Evolutionary conservation across 2,888 invertebrate species (phyloP).

Genomic region (Chrysomela aeneicollis): DNA sequence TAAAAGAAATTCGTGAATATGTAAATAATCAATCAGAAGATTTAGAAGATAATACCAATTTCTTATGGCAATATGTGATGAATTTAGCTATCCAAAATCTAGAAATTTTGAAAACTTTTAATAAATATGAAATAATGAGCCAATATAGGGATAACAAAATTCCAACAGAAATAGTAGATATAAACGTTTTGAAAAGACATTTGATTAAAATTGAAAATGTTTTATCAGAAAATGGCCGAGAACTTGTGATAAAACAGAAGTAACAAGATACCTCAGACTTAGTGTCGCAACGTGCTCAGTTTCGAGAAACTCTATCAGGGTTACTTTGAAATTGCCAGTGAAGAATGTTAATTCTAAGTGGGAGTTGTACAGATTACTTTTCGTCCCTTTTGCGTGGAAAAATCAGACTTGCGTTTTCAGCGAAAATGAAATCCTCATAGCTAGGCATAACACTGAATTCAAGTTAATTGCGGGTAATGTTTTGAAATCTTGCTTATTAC

Average conservation of each 20-base stretch:
- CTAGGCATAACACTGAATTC: not conserved
- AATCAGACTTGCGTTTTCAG: too few species aligned
- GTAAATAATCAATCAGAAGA: not conserved
- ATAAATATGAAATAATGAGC: too few species aligned
- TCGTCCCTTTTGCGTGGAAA: too few species aligned
- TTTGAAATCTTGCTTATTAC: slow-evolving; percentile 2
- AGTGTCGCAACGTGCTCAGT: not conserved
- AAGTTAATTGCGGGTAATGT: not conserved
- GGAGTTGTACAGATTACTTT: not conserved
- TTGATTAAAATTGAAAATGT: not conserved
- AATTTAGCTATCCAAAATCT: too few species aligned
- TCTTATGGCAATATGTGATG: too few species aligned
- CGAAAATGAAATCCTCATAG: not conserved
- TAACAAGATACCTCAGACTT: not conserved
- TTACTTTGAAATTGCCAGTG: slow-evolving; percentile 4
- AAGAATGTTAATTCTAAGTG: not conserved
- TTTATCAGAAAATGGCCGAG: not conserved
- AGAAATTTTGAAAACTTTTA: too few species aligned
- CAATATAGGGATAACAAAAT: too few species aligned
- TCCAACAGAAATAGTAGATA: not conserved
- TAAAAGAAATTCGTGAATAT: too few species aligned
- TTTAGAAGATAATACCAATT: too few species aligned
- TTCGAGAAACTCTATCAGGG: not conserved
- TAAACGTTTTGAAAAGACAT: not conserved
- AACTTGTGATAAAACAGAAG: not conserved